Conservation (phyloP, 2,888 invertebrate genomes). For the Silvanus unidentatus region DNA sequence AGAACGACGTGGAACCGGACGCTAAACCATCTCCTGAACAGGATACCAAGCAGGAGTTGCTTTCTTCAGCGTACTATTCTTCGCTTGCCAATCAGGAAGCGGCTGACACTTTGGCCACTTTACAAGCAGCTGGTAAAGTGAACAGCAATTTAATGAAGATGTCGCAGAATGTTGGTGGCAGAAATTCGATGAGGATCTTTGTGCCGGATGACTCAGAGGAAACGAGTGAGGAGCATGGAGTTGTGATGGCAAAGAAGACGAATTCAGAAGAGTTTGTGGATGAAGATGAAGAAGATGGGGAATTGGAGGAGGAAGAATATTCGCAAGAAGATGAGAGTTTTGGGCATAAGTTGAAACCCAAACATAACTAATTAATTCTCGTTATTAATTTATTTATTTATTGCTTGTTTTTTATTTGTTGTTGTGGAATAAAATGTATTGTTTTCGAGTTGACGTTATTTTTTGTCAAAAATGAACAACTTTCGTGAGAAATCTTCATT, state of each 20-base stretch:
- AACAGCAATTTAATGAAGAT: constrained; percentile 43
- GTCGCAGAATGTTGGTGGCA: constrained; percentile 40
- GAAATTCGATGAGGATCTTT: constrained; percentile 52
- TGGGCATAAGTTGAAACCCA: constrained; percentile 19
- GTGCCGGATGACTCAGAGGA: constrained; percentile 40
- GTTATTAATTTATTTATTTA: too few species aligned
- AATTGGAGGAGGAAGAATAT: neutral
- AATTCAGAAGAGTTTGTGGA: constrained; percentile 10
- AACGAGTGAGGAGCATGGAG: neutral
- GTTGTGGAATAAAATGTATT: too few species aligned
- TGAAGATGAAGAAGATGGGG: constrained; percentile 1
- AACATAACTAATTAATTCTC: too few species aligned
- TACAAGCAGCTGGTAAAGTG: constrained; percentile 53
- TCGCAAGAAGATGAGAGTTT: constrained; percentile 14
- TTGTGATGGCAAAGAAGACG: too few species aligned
- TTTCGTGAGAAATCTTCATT: too few species aligned
- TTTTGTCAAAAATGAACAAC: too few species aligned
- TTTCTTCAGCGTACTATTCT: constrained; percentile 49
- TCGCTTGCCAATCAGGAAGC: constrained; percentile 58
- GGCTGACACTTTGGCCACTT: constrained; percentile 55
- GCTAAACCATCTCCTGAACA: constrained; percentile 20
- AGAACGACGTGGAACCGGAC: constrained; percentile 32
- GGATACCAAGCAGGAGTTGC: constrained; percentile 35
- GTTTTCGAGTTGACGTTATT: too few species aligned
- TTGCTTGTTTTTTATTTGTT: too few species aligned